Evolutionary conservation across 1,140 invertebrate genomes (phyloP).

Genomic region (Drosophila navojoa): DNA sequence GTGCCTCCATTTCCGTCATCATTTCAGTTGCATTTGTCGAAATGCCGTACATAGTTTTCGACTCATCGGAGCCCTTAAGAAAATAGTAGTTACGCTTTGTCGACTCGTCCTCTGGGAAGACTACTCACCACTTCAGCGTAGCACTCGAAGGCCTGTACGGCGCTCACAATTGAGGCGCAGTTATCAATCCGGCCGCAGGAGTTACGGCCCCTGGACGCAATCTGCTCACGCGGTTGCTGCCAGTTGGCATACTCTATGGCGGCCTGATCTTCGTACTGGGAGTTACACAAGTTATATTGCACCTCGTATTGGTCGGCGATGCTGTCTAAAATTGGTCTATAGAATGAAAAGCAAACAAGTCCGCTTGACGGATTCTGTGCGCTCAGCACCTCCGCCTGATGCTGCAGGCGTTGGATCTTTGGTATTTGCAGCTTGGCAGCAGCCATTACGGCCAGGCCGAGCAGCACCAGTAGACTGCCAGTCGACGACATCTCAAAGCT

Average conservation of each 20-base stretch:
- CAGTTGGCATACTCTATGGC: conserved; percentile 4
- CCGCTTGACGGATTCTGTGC: conserved; percentile 21
- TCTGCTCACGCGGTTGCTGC: conserved; percentile 14
- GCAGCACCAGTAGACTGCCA: conserved; percentile 24
- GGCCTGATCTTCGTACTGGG: neutral
- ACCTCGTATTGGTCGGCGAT: conserved; percentile 17
- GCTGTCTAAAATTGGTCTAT: conserved; percentile 36
- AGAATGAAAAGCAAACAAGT: conserved; percentile 39
- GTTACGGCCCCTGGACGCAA: neutral
- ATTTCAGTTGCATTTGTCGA: conserved; percentile 45
- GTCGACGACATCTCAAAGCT: conserved; percentile 33
- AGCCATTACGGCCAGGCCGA: conserved; percentile 36
- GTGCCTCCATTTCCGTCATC: conserved; percentile 12
- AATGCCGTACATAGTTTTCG: conserved; percentile 46
- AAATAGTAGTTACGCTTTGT: neutral
- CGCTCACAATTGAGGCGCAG: conserved; percentile 39
- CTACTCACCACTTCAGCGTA: conserved; percentile 47
- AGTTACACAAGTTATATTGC: conserved; percentile 17
- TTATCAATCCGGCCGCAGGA: conserved; percentile 27
- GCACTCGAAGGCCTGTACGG: conserved; percentile 49
- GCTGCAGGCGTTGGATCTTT: conserved; percentile 37
- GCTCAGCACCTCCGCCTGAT: conserved; percentile 38
- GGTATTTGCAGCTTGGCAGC: conserved; percentile 27
- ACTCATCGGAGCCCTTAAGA: conserved; percentile 45
- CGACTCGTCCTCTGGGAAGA: neutral